Conservation (phyloP, 2,113 vertebrate species). For the Saccopteryx leptura region DNA sequence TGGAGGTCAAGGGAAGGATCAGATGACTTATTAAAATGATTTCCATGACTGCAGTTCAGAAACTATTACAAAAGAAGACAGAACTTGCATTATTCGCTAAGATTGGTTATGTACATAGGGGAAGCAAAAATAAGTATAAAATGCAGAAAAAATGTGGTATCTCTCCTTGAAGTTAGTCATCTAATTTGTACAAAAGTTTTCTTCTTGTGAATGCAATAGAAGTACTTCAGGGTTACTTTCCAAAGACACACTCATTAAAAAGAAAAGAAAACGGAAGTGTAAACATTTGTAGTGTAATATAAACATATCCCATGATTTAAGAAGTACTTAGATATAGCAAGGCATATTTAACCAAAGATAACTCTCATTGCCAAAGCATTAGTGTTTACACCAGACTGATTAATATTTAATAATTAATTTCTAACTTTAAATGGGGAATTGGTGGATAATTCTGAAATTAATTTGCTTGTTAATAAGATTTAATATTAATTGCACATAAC, state of each 20-base stretch:
- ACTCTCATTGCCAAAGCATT: neutral
- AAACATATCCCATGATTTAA: too few species aligned
- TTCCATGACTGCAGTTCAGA: conserved; percentile 56
- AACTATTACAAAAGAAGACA: conserved; percentile 25
- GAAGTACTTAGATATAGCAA: too few species aligned
- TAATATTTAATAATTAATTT: conserved; percentile 17
- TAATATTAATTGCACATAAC: neutral
- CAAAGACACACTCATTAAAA: neutral
- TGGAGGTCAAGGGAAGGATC: conserved; percentile 74
- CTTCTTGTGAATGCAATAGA: neutral
- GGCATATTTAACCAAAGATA: neutral
- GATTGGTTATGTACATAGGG: neutral
- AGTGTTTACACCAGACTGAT: neutral
- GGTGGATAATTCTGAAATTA: conserved; percentile 4
- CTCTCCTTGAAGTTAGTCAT: neutral
- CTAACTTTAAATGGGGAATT: neutral
- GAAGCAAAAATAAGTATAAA: conserved; percentile 31
- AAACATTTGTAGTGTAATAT: too few species aligned
- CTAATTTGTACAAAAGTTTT: neutral
- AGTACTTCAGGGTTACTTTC: neutral
- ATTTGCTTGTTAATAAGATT: neutral
- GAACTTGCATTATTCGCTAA: neutral
- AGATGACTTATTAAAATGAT: conserved; percentile 70
- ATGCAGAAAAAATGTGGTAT: neutral
- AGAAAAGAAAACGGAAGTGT: neutral